These are phyloP conservation scores for Sebastes hubbsi DNA, from an alignment of 2,797 vertebrate genomes.

Conservation along the genomic window DNA sequence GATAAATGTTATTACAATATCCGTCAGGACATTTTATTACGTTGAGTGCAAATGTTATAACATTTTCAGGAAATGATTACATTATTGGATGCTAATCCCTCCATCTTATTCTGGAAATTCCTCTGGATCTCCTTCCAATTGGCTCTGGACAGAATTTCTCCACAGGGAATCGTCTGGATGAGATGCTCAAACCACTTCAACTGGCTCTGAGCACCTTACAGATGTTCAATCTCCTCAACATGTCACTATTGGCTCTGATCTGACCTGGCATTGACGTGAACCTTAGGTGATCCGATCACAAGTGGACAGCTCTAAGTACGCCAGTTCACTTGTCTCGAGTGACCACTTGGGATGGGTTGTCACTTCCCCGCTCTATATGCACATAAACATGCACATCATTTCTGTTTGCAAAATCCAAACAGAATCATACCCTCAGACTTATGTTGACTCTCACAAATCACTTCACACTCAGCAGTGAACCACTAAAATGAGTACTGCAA, in stretches of 20 bases:
- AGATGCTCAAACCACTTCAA: neutral
- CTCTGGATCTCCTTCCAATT: constrained; percentile 1
- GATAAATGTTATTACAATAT: neutral
- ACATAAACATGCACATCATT: no score
- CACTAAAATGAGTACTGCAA: neutral
- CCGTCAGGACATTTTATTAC: neutral
- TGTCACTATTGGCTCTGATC: no score
- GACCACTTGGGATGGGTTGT: no score
- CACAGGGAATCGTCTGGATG: neutral
- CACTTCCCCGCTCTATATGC: no score
- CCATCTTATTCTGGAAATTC: neutral
- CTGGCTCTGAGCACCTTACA: neutral
- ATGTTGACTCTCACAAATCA: neutral
- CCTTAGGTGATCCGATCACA: no score
- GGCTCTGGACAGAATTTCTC: neutral
- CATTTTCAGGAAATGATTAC: neutral
- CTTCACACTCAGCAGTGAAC: constrained; percentile 5
- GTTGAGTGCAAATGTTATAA: neutral
- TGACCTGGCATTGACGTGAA: no score
- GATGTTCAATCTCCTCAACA: neutral
- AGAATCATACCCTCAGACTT: neutral
- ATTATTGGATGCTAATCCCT: neutral
- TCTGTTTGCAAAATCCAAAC: no score
- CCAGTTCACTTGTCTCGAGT: no score
- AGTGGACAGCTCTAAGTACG: no score